Conservation (phyloP, 1,140 invertebrate species). For the Pogonognathellus flavescens region DNA sequence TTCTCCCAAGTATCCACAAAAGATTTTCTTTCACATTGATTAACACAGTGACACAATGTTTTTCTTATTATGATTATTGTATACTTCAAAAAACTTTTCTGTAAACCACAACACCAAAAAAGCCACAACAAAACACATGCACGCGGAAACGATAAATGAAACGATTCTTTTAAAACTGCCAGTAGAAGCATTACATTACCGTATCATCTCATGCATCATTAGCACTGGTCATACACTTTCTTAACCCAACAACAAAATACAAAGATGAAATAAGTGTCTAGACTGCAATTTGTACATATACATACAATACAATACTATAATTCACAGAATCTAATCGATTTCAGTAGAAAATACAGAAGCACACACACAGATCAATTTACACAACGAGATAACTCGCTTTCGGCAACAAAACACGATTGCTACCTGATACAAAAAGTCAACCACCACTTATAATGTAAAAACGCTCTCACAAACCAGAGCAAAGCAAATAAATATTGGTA, state of each 20-base stretch:
- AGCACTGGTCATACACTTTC: too few species aligned
- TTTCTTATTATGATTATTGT: neutral
- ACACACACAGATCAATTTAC: too few species aligned
- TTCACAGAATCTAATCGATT: slow-evolving; percentile 10
- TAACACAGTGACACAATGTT: neutral
- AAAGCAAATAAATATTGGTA: neutral
- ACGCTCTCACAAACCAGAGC: neutral
- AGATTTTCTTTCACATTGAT: slow-evolving; percentile 1
- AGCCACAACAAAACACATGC: slow-evolving; percentile 9
- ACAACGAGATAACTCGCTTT: too few species aligned
- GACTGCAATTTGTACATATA: too few species aligned
- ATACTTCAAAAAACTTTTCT: too few species aligned
- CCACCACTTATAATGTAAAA: too few species aligned
- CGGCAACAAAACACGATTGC: too few species aligned
- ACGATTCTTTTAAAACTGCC: neutral
- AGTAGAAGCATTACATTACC: too few species aligned
- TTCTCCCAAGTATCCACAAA: neutral
- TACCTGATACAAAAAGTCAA: neutral
- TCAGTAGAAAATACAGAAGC: neutral
- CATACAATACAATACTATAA: too few species aligned
- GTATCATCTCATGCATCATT: too few species aligned
- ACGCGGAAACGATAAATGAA: slow-evolving; percentile 16
- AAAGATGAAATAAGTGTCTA: neutral
- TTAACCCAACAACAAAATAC: too few species aligned
- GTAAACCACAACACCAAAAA: too few species aligned